A percentile compares a stretch with the other conserved stretches of the same genome.
Evolutionary conservation across 2,888 invertebrate genomes (phyloP).

Genomic region (Eupithecia subfuscata): DNA sequence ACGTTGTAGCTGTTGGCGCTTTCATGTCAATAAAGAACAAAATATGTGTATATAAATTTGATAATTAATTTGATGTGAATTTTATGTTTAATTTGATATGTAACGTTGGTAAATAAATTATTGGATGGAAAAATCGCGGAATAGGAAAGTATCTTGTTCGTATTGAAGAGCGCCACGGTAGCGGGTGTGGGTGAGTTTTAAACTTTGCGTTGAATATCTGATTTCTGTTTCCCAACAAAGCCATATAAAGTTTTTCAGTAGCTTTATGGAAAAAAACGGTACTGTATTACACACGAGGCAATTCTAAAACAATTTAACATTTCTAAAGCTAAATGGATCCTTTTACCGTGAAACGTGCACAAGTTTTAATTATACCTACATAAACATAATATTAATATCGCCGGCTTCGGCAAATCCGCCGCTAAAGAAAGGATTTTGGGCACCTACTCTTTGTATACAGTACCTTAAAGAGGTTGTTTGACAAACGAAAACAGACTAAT

Average conservation of each 20-base stretch:
- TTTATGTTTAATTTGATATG: not conserved
- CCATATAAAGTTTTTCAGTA: not conserved
- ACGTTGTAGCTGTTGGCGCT: too few species aligned
- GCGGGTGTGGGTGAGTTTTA: not conserved
- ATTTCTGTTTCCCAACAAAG: constrained; percentile 1
- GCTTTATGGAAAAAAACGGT: not conserved
- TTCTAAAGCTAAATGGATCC: not conserved
- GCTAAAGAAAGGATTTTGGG: not conserved
- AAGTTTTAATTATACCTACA: constrained; percentile 1
- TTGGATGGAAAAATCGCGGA: not conserved
- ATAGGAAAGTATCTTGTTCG: not conserved
- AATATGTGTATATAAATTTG: not conserved
- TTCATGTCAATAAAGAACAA: too few species aligned
- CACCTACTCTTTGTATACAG: not conserved
- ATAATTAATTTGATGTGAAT: too few species aligned
- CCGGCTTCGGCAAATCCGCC: not conserved
- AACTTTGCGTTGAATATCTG: not conserved
- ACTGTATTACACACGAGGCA: constrained; percentile 1
- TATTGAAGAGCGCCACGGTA: not conserved
- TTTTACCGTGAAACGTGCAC: not conserved
- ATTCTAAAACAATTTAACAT: not conserved
- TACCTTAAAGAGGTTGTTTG: not conserved
- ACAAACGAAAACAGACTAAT: not conserved
- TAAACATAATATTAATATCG: not conserved
- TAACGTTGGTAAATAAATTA: not conserved